Evolutionary conservation across 2,797 vertebrate genomes (phyloP), one percentile per base, ranked within the genome.

Genomic region (Megalops cyprinoides): DNA sequence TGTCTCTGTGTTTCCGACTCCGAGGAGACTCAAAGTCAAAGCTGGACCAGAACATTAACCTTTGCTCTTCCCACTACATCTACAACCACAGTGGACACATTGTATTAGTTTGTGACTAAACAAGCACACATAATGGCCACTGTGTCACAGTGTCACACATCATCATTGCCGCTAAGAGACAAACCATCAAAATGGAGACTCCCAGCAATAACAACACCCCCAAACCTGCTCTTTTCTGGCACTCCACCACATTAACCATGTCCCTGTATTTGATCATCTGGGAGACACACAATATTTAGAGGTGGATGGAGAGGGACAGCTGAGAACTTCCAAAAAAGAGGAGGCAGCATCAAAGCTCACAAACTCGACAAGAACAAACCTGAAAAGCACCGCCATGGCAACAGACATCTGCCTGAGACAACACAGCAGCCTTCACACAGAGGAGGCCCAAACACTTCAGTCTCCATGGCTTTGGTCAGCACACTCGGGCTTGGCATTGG

Each of bases 401-500:
- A 86, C 90, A 90, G 88, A 86, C 83, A 85, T 87, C 82, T 88
- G 87, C 85, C 78, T 39, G 83, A 82, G 82, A 88, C 74, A 83
- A 75, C 20, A 51, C 53, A 25, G 31, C 5, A 6, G 42, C 55
- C 37, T 44, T 44, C 39, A 46, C 46, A 74, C 15, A 14, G 34
- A 48, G 34, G 75, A 65, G 85, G 78, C 83, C 86, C 84, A 86
- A 89, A 90, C 84, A 82, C 20, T 8, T 20, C 25, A 48, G 46
- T 49, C 73, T 75, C 20, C 78, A 83, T 69, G 84, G 83, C 79
- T 76, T 84, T 58, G 82, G 75, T 48, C 37, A 49, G 60, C 77
- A 46, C 87, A 84, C 81, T 87, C 87, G 82, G 87, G 85, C 90
- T 91, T 92, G 90, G 91, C 90, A 81, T 48, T 20, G 14, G 71